phyloP scores from a whole-genome alignment of 2,888 invertebrate genomes.

The Malthinus flaveolus region DNA sequence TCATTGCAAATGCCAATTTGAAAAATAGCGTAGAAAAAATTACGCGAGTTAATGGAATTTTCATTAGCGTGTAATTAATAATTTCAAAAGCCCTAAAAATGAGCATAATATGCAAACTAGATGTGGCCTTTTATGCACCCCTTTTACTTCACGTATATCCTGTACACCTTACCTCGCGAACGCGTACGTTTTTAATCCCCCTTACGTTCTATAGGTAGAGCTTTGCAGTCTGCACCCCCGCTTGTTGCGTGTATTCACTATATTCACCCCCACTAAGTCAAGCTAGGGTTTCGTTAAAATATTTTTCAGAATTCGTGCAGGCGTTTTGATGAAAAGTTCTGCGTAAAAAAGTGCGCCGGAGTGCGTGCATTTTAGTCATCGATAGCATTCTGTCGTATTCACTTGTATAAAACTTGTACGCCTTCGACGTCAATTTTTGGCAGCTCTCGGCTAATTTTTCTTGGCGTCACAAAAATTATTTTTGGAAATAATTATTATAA shows the following conservation, averaged over 20 bases:
- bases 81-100: conserved; percentile 13
- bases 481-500: neutral
- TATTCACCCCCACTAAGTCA: conserved; percentile 46
- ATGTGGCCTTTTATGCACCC: conserved; percentile 35
- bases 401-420: conserved; percentile 17
- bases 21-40: conserved; percentile 3
- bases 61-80: too few relatives aligned
- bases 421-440: conserved; percentile 22
- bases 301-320: conserved; percentile 54
- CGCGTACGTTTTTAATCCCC: conserved; percentile 33
- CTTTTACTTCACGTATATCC: conserved; percentile 35
- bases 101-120: conserved; percentile 27
- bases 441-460: conserved; percentile 10
- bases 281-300: conserved; percentile 47
- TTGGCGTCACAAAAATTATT: conserved; percentile 10
- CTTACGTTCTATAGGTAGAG: conserved; percentile 36
- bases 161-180: conserved; percentile 48
- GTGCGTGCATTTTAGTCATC: conserved; percentile 36
- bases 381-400: conserved; percentile 30
- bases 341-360: conserved; percentile 36
- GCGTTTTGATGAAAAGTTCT: conserved; percentile 43
- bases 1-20: too few relatives aligned
- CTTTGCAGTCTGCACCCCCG: conserved; percentile 43
- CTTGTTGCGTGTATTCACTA: conserved; percentile 48
- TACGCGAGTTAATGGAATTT: too few relatives aligned